Evolutionary conservation across 2,888 invertebrate species (phyloP).

Genomic region (Leucophenga maculata): DNA sequence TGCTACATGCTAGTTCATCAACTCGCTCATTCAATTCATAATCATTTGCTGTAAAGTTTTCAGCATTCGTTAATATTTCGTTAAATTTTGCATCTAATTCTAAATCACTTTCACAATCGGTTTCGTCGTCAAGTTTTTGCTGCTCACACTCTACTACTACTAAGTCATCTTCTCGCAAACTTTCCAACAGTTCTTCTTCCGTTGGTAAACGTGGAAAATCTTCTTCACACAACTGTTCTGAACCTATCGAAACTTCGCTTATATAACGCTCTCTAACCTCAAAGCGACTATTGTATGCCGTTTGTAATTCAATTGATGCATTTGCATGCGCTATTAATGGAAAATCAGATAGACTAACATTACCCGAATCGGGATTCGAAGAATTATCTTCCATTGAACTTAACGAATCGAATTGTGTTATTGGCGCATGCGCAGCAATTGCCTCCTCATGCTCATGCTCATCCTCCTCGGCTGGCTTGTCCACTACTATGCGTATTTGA

Average conservation of each 20-base stretch:
- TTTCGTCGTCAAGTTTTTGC: slow-evolving; percentile 27
- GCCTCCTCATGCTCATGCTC: slow-evolving; percentile 17
- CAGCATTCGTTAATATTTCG: slow-evolving; percentile 8
- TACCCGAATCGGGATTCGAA: slow-evolving; percentile 71
- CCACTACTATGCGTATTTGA: slow-evolving; percentile 64
- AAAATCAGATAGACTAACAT: slow-evolving; percentile 69
- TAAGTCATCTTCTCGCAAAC: slow-evolving; percentile 50
- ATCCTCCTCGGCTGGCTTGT: slow-evolving; percentile 36
- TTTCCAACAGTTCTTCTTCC: slow-evolving; percentile 58
- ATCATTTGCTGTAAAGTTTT: background rate
- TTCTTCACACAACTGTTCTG: slow-evolving; percentile 28
- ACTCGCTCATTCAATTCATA: slow-evolving; percentile 13
- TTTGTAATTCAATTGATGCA: slow-evolving; percentile 63
- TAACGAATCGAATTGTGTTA: slow-evolving; percentile 63
- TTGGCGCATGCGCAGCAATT: slow-evolving; percentile 19
- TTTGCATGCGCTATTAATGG: slow-evolving; percentile 57
- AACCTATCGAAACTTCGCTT: slow-evolving; percentile 58
- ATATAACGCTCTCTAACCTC: slow-evolving; percentile 64
- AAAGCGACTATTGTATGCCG: slow-evolving; percentile 65
- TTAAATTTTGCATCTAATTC: background rate
- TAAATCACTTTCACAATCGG: too few species aligned
- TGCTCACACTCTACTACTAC: background rate
- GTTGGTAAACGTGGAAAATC: slow-evolving; percentile 63
- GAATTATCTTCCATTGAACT: slow-evolving; percentile 66
- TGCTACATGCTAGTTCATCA: background rate